A percentile compares a stretch with the other conserved stretches of the same genome.
Conservation (phyloP, 2,888 invertebrate species). For the Aphrophora alni region DNA sequence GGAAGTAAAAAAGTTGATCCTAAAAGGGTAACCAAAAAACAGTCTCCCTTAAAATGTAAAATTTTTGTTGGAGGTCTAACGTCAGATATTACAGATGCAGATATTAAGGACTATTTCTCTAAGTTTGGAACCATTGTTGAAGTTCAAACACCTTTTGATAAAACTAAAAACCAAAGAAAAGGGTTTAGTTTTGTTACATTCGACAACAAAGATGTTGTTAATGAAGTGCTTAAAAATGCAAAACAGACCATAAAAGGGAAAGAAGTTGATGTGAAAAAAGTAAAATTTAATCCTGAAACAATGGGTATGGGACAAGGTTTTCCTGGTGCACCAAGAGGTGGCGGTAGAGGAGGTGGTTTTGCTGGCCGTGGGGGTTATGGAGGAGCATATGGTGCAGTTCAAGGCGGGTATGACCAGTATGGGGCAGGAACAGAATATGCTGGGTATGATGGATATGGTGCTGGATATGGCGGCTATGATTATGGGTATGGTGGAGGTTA, state of each 20-base stretch:
- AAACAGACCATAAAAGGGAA: conserved; percentile 66
- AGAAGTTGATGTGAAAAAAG: conserved; percentile 64
- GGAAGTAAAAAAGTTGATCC: conserved; percentile 70
- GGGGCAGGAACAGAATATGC: conserved; percentile 58
- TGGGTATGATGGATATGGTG: conserved; percentile 57
- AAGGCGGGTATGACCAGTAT: conserved; percentile 52
- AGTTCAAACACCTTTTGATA: conserved; percentile 70
- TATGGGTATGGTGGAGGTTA: conserved; percentile 51
- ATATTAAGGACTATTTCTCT: conserved; percentile 66
- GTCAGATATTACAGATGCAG: conserved; percentile 66
- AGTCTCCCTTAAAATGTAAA: conserved; percentile 66
- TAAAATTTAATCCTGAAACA: conserved; percentile 62
- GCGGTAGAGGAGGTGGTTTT: conserved; percentile 47
- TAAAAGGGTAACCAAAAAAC: conserved; percentile 68
- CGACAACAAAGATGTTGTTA: conserved; percentile 66
- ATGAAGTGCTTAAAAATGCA: conserved; percentile 63
- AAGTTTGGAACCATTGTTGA: conserved; percentile 67
- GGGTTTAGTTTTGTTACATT: conserved; percentile 73
- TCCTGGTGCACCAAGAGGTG: conserved; percentile 44
- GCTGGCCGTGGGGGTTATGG: conserved; percentile 46
- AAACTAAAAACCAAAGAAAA: conserved; percentile 67
- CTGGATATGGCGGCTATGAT: conserved; percentile 54
- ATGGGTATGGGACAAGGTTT: conserved; percentile 53
- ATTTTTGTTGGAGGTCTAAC: conserved; percentile 71
- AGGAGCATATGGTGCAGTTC: conserved; percentile 50